These are phyloP conservation scores for Sphinx pinastri DNA, from an alignment of 2,888 invertebrate genomes.

Conservation along the genomic window DNA sequence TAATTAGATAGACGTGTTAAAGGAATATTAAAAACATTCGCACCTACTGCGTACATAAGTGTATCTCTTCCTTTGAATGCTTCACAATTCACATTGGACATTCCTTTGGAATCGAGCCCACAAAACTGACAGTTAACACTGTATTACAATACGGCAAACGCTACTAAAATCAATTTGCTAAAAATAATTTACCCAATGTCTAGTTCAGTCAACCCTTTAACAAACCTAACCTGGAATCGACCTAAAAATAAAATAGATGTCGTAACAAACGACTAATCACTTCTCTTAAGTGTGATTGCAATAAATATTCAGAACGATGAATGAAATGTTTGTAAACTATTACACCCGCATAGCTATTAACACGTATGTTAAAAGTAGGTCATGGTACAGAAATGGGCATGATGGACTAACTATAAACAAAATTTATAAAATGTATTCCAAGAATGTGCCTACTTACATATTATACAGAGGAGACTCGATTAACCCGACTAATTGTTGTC, in stretches of 20 bases:
- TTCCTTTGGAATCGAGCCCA: constrained; percentile 65
- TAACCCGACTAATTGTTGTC: too few species aligned
- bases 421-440: background rate
- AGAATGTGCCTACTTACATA: background rate
- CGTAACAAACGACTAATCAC: constrained; percentile 1
- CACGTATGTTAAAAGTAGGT: background rate
- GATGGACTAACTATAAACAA: background rate
- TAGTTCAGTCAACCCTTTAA: constrained; percentile 58
- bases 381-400: background rate
- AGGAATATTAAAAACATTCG: constrained; percentile 21
- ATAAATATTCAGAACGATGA: constrained; percentile 15
- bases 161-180: constrained; percentile 8
- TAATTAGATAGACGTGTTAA: constrained; percentile 8
- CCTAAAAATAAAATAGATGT: constrained; percentile 17
- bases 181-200: constrained; percentile 59
- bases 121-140: constrained; percentile 37
- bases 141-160: background rate
- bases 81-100: constrained; percentile 41
- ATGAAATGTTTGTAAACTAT: constrained; percentile 20
- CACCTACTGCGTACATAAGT: background rate
- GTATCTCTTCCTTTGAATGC: background rate
- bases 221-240: constrained; percentile 3
- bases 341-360: background rate
- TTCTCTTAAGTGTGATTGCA: background rate
- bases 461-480: background rate